phyloP scores from a whole-genome alignment of 2,113 vertebrate genomes.

The Orthochromis malagaraziensis region DNA sequence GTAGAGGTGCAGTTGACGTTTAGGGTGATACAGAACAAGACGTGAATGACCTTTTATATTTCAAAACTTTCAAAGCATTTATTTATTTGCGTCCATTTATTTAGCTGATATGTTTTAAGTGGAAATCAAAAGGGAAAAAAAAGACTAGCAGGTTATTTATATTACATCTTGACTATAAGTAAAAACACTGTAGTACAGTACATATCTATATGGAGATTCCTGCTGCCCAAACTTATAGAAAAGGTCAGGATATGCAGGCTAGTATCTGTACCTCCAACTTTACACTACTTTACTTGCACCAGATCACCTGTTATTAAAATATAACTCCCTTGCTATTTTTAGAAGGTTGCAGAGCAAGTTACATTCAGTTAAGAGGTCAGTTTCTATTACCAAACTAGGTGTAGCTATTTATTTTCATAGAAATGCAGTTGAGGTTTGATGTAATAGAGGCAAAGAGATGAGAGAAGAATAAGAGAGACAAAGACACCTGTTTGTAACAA shows the following conservation, averaged over 20 bases:
- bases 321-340: neutral
- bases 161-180: neutral
- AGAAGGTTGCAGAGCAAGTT: neutral
- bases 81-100: neutral
- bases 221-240: neutral
- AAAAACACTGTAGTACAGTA: neutral
- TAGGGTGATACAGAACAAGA: neutral
- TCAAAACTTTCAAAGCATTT: neutral
- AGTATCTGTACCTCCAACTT: neutral
- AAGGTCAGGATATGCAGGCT: neutral
- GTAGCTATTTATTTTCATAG: neutral
- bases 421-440: neutral
- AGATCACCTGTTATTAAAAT: neutral
- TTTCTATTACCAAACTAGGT: neutral
- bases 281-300: neutral
- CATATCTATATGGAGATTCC: neutral
- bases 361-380: neutral
- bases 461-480: neutral
- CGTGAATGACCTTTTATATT: neutral
- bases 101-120: neutral
- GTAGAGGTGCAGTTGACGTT: neutral
- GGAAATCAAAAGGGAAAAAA: neutral
- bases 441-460: neutral
- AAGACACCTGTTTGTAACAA: neutral
- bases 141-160: neutral